phyloP scores from a whole-genome alignment of 1,140 invertebrate genomes.

The Saxidomus purpurata region DNA sequence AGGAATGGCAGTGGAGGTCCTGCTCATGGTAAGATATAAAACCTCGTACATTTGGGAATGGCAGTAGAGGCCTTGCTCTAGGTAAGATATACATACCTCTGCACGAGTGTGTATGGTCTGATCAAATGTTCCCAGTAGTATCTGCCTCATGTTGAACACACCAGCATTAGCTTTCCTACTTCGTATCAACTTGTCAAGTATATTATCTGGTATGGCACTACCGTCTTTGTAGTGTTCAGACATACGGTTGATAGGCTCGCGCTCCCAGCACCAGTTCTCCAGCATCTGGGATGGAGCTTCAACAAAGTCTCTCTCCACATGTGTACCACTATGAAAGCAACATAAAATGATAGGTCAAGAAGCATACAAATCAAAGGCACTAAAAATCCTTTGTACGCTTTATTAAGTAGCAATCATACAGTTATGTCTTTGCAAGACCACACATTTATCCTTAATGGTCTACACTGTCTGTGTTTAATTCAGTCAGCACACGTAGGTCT shows the following conservation, averaged over 20 bases:
- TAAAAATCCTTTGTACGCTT: too few relatives aligned
- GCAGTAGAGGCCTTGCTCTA: too few relatives aligned
- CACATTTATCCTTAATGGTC: too few relatives aligned
- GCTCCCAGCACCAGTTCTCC: constrained; percentile 89
- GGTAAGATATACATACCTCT: constrained; percentile 74
- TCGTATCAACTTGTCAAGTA: constrained; percentile 86
- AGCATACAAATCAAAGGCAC: too few relatives aligned
- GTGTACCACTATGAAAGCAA: constrained; percentile 85
- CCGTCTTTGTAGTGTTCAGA: constrained; percentile 87
- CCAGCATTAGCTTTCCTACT: constrained; percentile 88
- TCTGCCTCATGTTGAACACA: constrained; percentile 87
- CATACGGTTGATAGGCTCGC: constrained; percentile 87
- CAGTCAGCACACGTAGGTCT: too few relatives aligned
- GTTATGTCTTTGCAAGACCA: too few relatives aligned
- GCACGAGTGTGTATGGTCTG: constrained; percentile 86
- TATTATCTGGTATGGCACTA: constrained; percentile 86
- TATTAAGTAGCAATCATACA: too few relatives aligned
- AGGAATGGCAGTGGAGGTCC: too few relatives aligned
- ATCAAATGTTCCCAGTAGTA: constrained; percentile 87
- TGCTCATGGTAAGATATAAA: too few relatives aligned
- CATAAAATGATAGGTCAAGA: too few relatives aligned
- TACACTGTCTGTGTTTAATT: too few relatives aligned
- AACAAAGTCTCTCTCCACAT: constrained; percentile 88
- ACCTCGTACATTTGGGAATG: too few relatives aligned
- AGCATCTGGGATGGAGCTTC: constrained; percentile 89